A percentile compares a stretch with the other conserved stretches of the same genome.
phyloP scores from a whole-genome alignment of 2,888 invertebrate species.

The Drosophila rubida region DNA sequence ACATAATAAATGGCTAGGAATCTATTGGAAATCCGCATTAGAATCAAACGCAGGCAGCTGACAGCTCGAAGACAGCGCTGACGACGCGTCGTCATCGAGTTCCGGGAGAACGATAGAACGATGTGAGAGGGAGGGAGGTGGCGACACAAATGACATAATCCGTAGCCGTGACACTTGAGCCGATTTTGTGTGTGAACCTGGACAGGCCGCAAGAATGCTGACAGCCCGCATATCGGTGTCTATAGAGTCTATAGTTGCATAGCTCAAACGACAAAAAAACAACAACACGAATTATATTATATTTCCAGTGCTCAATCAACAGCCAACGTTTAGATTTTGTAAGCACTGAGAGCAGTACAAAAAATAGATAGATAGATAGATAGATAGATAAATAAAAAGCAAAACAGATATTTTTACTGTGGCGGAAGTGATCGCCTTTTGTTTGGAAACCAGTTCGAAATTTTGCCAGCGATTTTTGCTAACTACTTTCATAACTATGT shows the following conservation, averaged over 20 bases:
- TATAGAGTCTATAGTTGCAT: slow-evolving; percentile 9
- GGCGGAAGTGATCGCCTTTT: slow-evolving; percentile 66
- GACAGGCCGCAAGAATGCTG: slow-evolving; percentile 57
- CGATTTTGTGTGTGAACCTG: slow-evolving; percentile 58
- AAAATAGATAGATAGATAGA: too few relatives aligned
- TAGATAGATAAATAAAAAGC: too few relatives aligned
- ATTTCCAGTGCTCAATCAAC: slow-evolving; percentile 31
- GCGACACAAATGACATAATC: slow-evolving; percentile 68
- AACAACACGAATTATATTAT: slow-evolving; percentile 43
- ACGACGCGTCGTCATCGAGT: slow-evolving; percentile 29
- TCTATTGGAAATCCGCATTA: slow-evolving; percentile 61
- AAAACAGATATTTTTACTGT: slow-evolving; percentile 50
- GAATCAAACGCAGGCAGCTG: slow-evolving; percentile 55
- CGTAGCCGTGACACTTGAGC: slow-evolving; percentile 68
- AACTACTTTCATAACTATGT: slow-evolving; percentile 62
- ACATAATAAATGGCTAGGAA: not conserved
- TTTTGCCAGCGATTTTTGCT: slow-evolving; percentile 35
- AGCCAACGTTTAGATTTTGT: slow-evolving; percentile 25
- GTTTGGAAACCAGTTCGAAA: slow-evolving; percentile 68
- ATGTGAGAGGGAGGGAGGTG: slow-evolving; percentile 12
- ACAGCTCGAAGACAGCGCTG: slow-evolving; percentile 44
- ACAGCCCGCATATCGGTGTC: slow-evolving; percentile 14
- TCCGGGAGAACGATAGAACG: not conserved
- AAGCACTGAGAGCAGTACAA: slow-evolving; percentile 27
- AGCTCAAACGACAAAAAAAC: slow-evolving; percentile 25